Conservation (phyloP, 2,797 vertebrate genomes). For the Alauda arvensis region DNA sequence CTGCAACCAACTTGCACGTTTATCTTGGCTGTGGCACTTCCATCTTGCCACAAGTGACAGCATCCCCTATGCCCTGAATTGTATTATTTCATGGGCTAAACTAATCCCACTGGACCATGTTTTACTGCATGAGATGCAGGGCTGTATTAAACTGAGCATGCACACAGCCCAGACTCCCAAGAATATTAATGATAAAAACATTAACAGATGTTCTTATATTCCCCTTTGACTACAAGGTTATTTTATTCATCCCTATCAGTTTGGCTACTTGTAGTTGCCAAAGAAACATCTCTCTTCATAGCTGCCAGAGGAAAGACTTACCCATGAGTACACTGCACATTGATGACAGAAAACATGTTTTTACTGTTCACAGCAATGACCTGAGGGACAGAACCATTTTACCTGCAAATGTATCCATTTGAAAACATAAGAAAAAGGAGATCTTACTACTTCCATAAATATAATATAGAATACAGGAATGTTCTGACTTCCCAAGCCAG, state of each 20-base stretch:
- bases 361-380: background rate
- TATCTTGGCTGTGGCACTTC: background rate
- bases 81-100: background rate
- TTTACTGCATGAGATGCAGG: background rate
- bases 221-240: background rate
- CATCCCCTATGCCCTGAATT: background rate
- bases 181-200: background rate
- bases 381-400: background rate
- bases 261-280: background rate
- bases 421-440: background rate
- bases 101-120: background rate
- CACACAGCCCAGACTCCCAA: background rate
- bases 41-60: background rate
- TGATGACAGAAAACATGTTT: background rate
- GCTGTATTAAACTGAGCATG: background rate
- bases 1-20: accelerated
- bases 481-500: background rate
- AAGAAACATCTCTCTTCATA: background rate
- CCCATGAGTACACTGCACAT: background rate
- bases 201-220: conserved; percentile 3
- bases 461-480: background rate
- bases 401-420: background rate
- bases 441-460: background rate
- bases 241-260: background rate
- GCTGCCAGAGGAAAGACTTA: background rate